Evolutionary conservation across 1,140 invertebrate species (phyloP), one percentile per base, ranked within the genome.

Genomic region (Mya arenaria): DNA sequence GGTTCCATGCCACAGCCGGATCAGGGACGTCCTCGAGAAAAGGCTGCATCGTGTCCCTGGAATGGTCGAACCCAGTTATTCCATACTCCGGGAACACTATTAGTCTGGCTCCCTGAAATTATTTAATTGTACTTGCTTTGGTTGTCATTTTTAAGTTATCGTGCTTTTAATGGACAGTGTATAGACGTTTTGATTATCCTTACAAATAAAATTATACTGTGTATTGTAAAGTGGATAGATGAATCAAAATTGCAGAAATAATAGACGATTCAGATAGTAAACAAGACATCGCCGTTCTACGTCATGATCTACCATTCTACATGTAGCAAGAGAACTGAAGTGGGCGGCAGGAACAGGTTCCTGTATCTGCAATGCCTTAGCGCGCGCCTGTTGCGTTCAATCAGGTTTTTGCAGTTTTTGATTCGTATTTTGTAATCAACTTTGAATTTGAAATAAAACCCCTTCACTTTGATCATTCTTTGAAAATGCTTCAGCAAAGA

Each of bases 31-130:
- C 55, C 34, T 88, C 87, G 41, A 85, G 41, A 65, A 84, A 87
- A 23, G 65, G 58, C 0, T 69, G 30, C 4, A 85, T 79, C 23
- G 68, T 66, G 15, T 44, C 52, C n/a, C 84, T 55, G 6, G 60
- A 62, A 39, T 83, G 75, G 25, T 80, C 78, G 23, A 83, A 75
- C 1, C 81, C 86, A 2, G 93, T 93, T 15, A 96, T 87, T 4
- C 95, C 95, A 86, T 94, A 93, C 91, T 97, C 97, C 0, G 97
- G 97, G 88, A 97, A 97, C 1, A 97, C 96, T 6, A 97, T 94
- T 17, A 98, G 96, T 81, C 97, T 95, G 0, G 94, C 94, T 72
- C 93, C 91, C 95, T 96, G 66, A 55, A n/a, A 66, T n/a, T 65
- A 5, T 23, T 25, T 30, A n/a, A 8, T 10, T 10, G 25, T 60